Evolutionary conservation across 2,797 vertebrate species (phyloP).

Genomic region (Bryconaethiops microstoma): DNA sequence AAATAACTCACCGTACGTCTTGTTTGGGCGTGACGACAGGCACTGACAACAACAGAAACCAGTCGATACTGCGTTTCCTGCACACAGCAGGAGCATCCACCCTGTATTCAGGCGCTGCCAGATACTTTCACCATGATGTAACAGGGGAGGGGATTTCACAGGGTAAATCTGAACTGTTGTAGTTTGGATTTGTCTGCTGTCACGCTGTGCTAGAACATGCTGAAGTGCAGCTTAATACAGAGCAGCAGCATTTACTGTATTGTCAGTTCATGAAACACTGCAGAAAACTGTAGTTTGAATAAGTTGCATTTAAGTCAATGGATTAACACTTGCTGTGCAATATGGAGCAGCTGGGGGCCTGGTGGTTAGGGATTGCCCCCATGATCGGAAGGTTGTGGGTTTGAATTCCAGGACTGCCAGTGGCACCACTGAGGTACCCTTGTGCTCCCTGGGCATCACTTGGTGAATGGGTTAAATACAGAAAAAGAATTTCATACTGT

Average conservation of each 20-base stretch:
- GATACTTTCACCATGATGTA: conserved; percentile 79
- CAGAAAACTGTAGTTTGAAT: too few species aligned
- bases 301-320: too few species aligned
- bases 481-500: too few species aligned
- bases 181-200: not conserved
- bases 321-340: too few species aligned
- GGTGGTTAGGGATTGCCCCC: too few species aligned
- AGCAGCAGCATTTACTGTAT: not conserved
- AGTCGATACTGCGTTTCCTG: conserved; percentile 1
- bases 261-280: too few species aligned
- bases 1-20: conserved; percentile 45
- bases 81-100: conserved; percentile 64
- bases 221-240: not conserved
- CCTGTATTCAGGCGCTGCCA: conserved; percentile 66
- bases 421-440: too few species aligned
- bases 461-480: too few species aligned
- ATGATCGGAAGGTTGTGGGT: too few species aligned
- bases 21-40: not conserved
- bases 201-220: not conserved
- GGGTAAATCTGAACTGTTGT: conserved; percentile 1
- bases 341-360: too few species aligned
- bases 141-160: conserved; percentile 54
- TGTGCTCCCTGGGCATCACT: too few species aligned
- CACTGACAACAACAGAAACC: conserved; percentile 14
- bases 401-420: too few species aligned